Conservation (phyloP, 2,113 vertebrate species). For the Atrichornis clamosus region DNA sequence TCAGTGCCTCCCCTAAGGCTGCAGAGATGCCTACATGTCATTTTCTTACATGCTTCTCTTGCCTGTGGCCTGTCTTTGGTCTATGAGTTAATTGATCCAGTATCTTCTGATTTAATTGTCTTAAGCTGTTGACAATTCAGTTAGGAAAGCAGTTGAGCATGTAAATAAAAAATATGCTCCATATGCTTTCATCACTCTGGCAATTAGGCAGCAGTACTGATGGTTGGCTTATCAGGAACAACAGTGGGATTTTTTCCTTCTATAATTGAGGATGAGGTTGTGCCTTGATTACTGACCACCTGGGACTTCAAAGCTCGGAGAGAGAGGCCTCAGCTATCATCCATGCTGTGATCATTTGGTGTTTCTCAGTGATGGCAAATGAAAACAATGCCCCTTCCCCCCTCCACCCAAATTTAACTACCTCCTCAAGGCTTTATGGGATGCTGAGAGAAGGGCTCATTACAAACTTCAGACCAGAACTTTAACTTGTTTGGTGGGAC, state of each 20-base stretch:
- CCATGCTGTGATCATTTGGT: not conserved
- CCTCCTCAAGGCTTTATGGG: not conserved
- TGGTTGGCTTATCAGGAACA: slow-evolving; percentile 25
- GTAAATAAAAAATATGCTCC: not conserved
- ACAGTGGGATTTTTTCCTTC: not conserved
- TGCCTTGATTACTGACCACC: not conserved
- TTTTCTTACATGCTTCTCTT: not conserved
- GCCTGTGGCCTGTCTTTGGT: not conserved
- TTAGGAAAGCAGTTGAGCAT: not conserved
- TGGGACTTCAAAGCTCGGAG: not conserved
- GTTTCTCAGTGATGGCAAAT: not conserved
- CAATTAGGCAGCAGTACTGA: not conserved
- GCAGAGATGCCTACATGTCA: not conserved
- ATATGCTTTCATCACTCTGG: not conserved
- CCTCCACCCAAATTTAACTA: not conserved
- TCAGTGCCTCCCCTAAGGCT: not conserved
- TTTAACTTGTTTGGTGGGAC: not conserved
- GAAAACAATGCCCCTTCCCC: not conserved
- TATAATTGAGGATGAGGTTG: not conserved
- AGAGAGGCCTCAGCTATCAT: not conserved
- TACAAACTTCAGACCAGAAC: not conserved
- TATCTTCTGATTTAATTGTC: not conserved
- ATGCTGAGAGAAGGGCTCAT: not conserved
- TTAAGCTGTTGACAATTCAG: not conserved
- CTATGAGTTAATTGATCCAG: not conserved